These are phyloP conservation scores for Hassar affinis DNA, from an alignment of 2,113 vertebrate species.

Conservation along the genomic window DNA sequence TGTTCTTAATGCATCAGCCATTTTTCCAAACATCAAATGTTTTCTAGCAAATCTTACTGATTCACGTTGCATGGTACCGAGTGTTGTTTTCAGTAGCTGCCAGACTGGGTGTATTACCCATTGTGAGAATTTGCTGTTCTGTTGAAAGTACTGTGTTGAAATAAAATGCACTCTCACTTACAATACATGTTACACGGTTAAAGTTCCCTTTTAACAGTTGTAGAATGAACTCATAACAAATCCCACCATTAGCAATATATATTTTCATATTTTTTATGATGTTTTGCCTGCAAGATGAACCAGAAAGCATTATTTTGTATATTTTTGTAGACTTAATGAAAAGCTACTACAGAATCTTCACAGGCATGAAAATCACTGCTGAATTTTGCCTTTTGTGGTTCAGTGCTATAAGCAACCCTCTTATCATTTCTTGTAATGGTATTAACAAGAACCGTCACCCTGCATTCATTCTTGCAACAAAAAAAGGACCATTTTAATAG, in stretches of 20 bases:
- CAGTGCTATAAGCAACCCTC: neutral
- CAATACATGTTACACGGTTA: neutral
- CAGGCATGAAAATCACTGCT: neutral
- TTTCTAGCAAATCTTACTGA: neutral
- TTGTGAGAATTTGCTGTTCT: neutral
- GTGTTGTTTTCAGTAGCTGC: neutral
- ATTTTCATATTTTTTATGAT: neutral
- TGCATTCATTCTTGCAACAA: neutral
- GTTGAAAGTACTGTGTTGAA: neutral
- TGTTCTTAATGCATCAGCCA: neutral
- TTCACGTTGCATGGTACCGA: neutral
- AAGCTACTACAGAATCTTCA: neutral
- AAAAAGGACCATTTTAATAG: neutral
- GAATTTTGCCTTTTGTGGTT: neutral
- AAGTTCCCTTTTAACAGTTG: neutral
- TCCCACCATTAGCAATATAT: neutral
- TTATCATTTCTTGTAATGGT: neutral
- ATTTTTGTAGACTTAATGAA: neutral
- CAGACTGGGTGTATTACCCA: neutral
- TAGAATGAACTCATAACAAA: neutral
- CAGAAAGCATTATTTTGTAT: neutral
- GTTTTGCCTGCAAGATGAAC: neutral
- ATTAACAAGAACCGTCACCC: neutral
- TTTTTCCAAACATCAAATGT: neutral
- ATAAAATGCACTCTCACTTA: neutral